Evolutionary conservation across 2,113 vertebrate genomes (phyloP), one percentile per base, ranked within the genome.

Genomic region (Ceyx cyanopectus): DNA sequence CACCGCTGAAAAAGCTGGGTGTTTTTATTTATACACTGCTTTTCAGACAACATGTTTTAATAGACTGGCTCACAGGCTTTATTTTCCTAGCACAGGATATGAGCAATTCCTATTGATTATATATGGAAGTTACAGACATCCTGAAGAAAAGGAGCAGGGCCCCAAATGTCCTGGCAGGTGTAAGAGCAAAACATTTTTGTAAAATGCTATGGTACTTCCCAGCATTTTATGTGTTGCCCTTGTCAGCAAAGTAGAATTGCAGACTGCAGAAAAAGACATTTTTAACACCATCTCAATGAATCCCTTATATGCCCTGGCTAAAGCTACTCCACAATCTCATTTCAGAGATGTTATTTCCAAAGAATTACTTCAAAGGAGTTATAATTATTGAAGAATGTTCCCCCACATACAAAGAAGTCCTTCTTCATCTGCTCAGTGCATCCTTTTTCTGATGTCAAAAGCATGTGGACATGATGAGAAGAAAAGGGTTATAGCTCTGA

Each of bases 51-150:
- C 14, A 78, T 19, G 57, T 74, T 93, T 90, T 53, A 41, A 81
- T 0, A 66, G 34, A 61, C 29, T 41, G 58, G 69, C 58, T 90
- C 48, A 72, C 50, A 66, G 27, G 50, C 24, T 32, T 93, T 76
- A 43, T 60, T 89, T 81, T 92, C 78, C 46, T 61, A 93, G 62
- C 40, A 93, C 61, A 92, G 77, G 74, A 94, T 90, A 62, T 81
- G 57, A 96, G 45, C 84, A 92, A 84, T 56, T 81, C 83, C 75
- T 50, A 93, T 56, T 89, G 80, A 76, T 76, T 79, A 85, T 54
- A 51, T 81, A 76, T 45, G 66, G 66, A 95, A 87, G 86, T 69
- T 76, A 79, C 74, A 91, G 45, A 67, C 62, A 91, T 67, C 81
- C 77, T 63, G 82, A 23, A 89, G 41, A 88, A 95, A 90, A 54